Evolutionary conservation across 1,140 invertebrate species (phyloP).

Genomic region (Babylonia areolata): DNA sequence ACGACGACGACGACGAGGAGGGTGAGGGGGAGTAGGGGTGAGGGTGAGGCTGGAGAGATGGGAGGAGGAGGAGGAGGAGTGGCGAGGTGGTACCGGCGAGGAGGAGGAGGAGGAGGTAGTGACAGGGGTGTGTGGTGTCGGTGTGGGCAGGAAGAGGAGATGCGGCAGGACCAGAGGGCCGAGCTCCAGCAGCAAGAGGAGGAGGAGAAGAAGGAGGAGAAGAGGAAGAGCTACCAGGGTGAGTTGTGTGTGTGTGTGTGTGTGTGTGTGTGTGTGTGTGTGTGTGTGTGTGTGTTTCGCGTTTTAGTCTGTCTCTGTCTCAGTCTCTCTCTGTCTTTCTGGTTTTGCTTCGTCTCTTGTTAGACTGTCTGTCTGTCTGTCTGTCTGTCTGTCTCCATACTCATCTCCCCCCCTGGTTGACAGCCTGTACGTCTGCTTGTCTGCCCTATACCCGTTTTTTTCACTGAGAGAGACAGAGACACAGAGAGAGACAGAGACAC

Average conservation of each 20-base stretch:
- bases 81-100: background rate
- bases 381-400: no score
- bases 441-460: no score
- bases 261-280: no score
- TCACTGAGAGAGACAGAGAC: no score
- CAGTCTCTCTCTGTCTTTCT: no score
- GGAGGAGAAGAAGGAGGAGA: background rate
- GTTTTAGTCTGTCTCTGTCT: no score
- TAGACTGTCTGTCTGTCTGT: no score
- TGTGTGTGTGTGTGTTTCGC: no score
- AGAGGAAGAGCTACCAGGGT: background rate
- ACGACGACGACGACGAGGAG: background rate
- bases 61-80: background rate
- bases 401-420: no score
- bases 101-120: background rate
- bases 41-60: background rate
- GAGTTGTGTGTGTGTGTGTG: no score
- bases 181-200: background rate
- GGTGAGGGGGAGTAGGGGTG: background rate
- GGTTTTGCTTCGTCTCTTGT: no score
- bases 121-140: constrained; percentile 5
- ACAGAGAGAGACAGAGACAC: background rate
- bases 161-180: constrained; percentile 4
- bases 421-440: no score
- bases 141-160: background rate